These are phyloP conservation scores for Mus caroli DNA, from an alignment of 2,797 vertebrate species.

Conservation along the genomic window DNA sequence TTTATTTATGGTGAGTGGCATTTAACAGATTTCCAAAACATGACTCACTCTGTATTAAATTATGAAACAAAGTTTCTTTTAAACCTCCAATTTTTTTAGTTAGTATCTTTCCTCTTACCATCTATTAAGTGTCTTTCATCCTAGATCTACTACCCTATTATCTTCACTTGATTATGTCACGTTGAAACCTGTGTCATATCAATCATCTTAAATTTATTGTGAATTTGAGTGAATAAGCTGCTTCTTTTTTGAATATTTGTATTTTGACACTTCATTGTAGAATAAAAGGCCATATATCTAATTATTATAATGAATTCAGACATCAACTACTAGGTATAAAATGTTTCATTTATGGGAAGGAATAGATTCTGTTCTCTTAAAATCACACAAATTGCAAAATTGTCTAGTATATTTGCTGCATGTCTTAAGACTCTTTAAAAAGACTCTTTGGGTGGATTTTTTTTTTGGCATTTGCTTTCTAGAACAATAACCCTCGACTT, in stretches of 20 bases:
- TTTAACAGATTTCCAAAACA: slow-evolving; percentile 43
- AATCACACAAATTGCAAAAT: not conserved
- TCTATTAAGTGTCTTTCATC: slow-evolving; percentile 58
- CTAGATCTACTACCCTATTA: slow-evolving; percentile 66
- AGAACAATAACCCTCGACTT: slow-evolving; percentile 1
- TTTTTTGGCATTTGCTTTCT: slow-evolving; percentile 42
- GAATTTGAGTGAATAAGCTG: slow-evolving; percentile 73
- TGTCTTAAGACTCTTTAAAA: not conserved
- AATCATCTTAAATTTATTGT: slow-evolving; percentile 79
- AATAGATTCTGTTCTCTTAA: slow-evolving; percentile 54
- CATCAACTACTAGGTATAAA: slow-evolving; percentile 26
- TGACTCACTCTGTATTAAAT: slow-evolving; percentile 59
- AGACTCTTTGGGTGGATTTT: not conserved
- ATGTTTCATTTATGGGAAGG: slow-evolving; percentile 49
- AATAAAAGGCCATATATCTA: slow-evolving; percentile 67
- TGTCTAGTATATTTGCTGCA: slow-evolving; percentile 14
- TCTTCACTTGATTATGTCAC: slow-evolving; percentile 76
- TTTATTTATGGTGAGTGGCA: not conserved
- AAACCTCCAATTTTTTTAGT: slow-evolving; percentile 59
- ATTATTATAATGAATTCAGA: slow-evolving; percentile 71
- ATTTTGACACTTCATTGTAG: slow-evolving; percentile 76
- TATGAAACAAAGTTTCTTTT: slow-evolving; percentile 69
- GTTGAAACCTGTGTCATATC: slow-evolving; percentile 70
- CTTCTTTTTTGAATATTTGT: slow-evolving; percentile 75
- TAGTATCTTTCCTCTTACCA: slow-evolving; percentile 52